Base-by-base conservation (phyloP, 2,113 vertebrate species). In the Paramisgurnus dabryanus region DNA sequence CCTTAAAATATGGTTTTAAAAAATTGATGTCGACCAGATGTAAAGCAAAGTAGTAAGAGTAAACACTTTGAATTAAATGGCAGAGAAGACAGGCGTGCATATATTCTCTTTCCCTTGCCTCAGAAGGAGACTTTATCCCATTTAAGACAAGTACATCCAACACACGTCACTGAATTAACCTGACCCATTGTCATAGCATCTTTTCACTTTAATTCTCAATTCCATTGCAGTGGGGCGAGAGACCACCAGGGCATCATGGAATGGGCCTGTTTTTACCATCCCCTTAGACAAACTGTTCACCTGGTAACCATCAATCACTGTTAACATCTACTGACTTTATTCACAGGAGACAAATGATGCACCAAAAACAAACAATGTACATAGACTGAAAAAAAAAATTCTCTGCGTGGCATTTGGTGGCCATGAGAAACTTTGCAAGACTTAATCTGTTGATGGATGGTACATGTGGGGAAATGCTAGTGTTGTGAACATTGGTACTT, bases 271-370 rank as follows among this genome's bases (percentile, higher is more conserved):
- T 10, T 22, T 63, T 73, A 60, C 70, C 6, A 4, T 61, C 71
- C n/a, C 57, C n/a, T 22, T 50, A 76, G 13, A 76, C 60, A 76
- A 60, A 49, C 58, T 18, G 45, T 75, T 63, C 55, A 75, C 72
- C 45, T 75, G 58, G 18, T 58, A 50, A 64, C 18, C 73, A 76
- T 76, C 60, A 61, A 22, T 76, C 73, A 76, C 58, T 49, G 41
- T 76, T 76, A 11, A 75, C 45, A 41, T 27, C 18, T 43, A 17
- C 22, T 47, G 58, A 61, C 41, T 76, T 76, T 64, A 64, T 64
- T 50, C 41, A 49, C 27, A n/a, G 61, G 27, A 66, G 68, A 74
- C 60, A 57, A 41, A 15, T 41, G 15, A 53, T 63, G 39, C 67
- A 57, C 49, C 39, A 73, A 49, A 64, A 76, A 50, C 27, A 80